Conservation (phyloP, 2,888 invertebrate species). For the Chaitophorus viminalis region DNA sequence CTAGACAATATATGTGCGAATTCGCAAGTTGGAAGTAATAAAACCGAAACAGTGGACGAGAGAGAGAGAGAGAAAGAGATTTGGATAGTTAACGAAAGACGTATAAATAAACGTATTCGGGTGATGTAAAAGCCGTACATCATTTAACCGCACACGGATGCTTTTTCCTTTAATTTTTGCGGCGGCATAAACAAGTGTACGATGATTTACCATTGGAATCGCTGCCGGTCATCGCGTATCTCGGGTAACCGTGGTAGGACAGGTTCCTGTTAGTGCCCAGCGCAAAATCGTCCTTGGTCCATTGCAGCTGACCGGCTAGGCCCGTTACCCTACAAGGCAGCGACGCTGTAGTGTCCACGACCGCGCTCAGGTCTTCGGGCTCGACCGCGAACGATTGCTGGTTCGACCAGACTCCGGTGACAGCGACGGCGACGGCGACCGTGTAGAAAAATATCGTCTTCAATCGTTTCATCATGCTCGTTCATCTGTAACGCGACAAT, state of each 20-base stretch:
- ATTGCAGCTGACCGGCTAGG: slow-evolving; percentile 90
- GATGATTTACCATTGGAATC: slow-evolving; percentile 90
- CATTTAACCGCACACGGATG: background rate
- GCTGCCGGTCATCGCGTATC: slow-evolving; percentile 96
- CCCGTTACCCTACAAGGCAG: slow-evolving; percentile 90
- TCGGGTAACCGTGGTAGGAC: slow-evolving; percentile 80
- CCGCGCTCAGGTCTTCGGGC: slow-evolving; percentile 90
- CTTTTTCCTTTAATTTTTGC: background rate
- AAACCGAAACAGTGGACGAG: too few relatives aligned
- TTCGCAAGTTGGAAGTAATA: too few relatives aligned
- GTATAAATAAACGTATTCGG: too few relatives aligned
- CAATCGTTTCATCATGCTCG: slow-evolving; percentile 41
- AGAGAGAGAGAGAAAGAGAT: too few relatives aligned
- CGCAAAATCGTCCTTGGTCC: slow-evolving; percentile 97
- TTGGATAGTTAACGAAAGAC: too few relatives aligned
- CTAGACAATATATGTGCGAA: too few relatives aligned
- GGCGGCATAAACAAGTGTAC: background rate
- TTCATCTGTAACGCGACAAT: slow-evolving; percentile 29
- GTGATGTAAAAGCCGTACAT: too few relatives aligned
- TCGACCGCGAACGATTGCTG: slow-evolving; percentile 91
- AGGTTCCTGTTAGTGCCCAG: slow-evolving; percentile 90
- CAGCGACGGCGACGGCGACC: slow-evolving; percentile 62
- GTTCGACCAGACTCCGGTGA: background rate
- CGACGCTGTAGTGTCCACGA: slow-evolving; percentile 87
- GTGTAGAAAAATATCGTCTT: background rate